A percentile compares a stretch with the other conserved stretches of the same genome.
Conservation (phyloP, 2,888 invertebrate genomes). For the Cosmorhoe ocellata region DNA sequence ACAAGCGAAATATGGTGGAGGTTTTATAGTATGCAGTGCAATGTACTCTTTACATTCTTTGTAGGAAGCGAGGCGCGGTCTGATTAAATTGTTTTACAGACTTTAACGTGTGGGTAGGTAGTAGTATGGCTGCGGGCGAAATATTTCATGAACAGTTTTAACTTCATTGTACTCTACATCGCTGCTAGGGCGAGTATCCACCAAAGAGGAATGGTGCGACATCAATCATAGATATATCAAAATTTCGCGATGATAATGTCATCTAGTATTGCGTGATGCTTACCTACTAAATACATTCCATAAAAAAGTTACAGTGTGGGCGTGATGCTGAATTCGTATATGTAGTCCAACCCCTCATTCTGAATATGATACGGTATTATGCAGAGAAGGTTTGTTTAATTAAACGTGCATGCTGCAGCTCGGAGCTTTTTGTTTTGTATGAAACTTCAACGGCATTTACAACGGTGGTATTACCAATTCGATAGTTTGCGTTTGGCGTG, state of each 20-base stretch:
- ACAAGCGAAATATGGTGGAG: conserved; percentile 41
- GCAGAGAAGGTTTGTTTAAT: conserved; percentile 19
- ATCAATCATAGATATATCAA: too few relatives aligned
- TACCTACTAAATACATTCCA: too few relatives aligned
- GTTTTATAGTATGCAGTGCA: conserved; percentile 47
- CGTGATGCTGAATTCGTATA: neutral
- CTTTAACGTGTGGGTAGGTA: conserved; percentile 9
- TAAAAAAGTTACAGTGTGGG: neutral
- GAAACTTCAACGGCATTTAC: conserved; percentile 6
- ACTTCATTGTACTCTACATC: neutral
- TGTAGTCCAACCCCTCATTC: conserved; percentile 4
- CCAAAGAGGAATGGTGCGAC: too few relatives aligned
- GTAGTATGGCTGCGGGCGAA: conserved; percentile 19
- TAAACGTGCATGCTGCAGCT: conserved; percentile 9
- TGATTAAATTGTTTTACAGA: conserved; percentile 30
- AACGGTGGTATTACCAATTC: conserved; percentile 3
- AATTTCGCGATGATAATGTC: too few relatives aligned
- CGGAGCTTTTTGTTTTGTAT: conserved; percentile 6
- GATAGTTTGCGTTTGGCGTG: neutral
- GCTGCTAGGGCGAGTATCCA: neutral
- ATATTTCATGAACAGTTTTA: neutral
- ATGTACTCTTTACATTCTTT: conserved; percentile 47
- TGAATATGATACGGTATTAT: conserved; percentile 12
- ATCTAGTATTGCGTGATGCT: too few relatives aligned
- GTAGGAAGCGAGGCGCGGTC: conserved; percentile 40